These are phyloP conservation scores for Andrena chrysosceles DNA, from an alignment of 2,888 invertebrate species.

Conservation along the genomic window DNA sequence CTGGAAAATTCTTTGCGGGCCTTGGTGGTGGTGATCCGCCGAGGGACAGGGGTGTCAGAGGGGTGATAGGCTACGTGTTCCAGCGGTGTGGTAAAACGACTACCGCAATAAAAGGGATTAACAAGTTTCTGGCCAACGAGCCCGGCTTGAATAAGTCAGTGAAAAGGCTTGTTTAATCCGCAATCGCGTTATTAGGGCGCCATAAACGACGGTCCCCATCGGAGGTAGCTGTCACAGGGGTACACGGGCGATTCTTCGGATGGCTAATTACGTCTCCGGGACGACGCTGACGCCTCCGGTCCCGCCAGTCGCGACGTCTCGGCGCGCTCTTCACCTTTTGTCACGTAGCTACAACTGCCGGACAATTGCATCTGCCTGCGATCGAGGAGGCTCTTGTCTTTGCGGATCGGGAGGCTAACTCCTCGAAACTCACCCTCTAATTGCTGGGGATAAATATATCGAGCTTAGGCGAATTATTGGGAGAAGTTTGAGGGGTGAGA, in stretches of 20 bases:
- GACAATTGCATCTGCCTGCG: background rate
- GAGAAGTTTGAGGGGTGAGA: background rate
- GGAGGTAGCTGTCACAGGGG: background rate
- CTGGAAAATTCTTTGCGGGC: background rate
- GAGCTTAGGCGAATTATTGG: background rate
- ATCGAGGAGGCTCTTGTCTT: background rate
- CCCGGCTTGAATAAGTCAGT: constrained; percentile 31
- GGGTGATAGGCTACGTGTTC: background rate
- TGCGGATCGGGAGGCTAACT: background rate
- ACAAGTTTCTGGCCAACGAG: constrained; percentile 11
- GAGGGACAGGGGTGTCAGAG: too few relatives aligned
- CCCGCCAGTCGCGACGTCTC: background rate
- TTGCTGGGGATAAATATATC: background rate
- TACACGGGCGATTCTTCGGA: too few relatives aligned
- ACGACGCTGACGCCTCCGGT: background rate
- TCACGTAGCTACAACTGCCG: background rate
- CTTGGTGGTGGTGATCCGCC: too few relatives aligned
- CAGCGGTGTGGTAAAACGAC: constrained; percentile 2
- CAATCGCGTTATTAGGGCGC: constrained; percentile 34
- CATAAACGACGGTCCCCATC: constrained; percentile 11
- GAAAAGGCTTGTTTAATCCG: constrained; percentile 42
- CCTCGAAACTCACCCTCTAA: background rate
- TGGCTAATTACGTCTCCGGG: constrained; percentile 21
- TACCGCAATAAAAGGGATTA: constrained; percentile 53
- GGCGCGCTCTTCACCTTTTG: background rate